Evolutionary conservation across 1,140 invertebrate species (phyloP).

Genomic region (Drosophila repleta): DNA sequence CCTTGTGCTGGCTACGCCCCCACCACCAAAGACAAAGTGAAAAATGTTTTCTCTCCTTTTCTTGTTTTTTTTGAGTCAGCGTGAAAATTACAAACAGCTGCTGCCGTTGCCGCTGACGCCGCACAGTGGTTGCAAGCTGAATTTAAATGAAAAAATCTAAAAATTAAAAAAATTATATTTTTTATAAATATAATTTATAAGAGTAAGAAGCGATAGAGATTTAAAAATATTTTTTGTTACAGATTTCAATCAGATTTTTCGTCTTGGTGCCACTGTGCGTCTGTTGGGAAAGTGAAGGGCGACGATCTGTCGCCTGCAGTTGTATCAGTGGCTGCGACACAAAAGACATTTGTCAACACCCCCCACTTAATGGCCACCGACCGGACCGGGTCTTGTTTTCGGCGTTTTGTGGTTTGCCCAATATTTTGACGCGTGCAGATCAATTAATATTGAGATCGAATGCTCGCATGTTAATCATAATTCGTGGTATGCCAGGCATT

Average conservation of each 20-base stretch:
- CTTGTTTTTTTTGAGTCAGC: slow-evolving; percentile 43
- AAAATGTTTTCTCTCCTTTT: slow-evolving; percentile 65
- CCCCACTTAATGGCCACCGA: slow-evolving; percentile 60
- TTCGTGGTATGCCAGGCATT: slow-evolving; percentile 19
- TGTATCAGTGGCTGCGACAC: slow-evolving; percentile 38
- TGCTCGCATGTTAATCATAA: slow-evolving; percentile 62
- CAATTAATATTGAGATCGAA: slow-evolving; percentile 47
- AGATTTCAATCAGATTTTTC: too few species aligned
- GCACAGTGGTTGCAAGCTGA: slow-evolving; percentile 10
- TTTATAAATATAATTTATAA: not conserved
- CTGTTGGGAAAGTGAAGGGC: slow-evolving; percentile 33
- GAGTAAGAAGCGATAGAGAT: too few species aligned
- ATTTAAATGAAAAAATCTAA: not conserved
- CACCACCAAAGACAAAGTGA: slow-evolving; percentile 42
- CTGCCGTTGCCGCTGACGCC: slow-evolving; percentile 20
- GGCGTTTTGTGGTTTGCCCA: slow-evolving; percentile 32
- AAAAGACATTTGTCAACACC: slow-evolving; percentile 80
- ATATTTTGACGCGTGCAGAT: slow-evolving; percentile 77
- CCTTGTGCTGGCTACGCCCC: slow-evolving; percentile 50
- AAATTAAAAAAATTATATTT: not conserved
- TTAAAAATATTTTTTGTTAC: not conserved
- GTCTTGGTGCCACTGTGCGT: slow-evolving; percentile 12
- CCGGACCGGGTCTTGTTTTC: not conserved
- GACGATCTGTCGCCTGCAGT: slow-evolving; percentile 23
- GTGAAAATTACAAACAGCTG: slow-evolving; percentile 78